Conservation (phyloP, 2,797 vertebrate genomes). For the Tiaroga cobitis region DNA sequence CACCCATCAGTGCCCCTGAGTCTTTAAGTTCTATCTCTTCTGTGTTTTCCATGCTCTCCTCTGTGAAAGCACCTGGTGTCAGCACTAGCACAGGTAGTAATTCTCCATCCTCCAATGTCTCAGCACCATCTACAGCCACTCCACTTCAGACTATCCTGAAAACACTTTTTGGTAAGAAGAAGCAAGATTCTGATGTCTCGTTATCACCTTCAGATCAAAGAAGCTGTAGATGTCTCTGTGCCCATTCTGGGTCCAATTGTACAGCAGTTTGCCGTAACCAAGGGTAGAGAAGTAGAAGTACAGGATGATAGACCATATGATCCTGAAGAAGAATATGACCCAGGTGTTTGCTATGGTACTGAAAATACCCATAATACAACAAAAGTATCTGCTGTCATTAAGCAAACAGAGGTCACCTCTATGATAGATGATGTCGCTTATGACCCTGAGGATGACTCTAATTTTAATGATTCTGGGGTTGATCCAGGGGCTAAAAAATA, state of each 20-base stretch:
- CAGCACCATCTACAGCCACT: conserved; percentile 66
- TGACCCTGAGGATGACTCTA: conserved; percentile 96
- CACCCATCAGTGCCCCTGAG: conserved; percentile 75
- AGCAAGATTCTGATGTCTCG: conserved; percentile 83
- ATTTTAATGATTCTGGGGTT: conserved; percentile 91
- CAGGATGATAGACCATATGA: conserved; percentile 97
- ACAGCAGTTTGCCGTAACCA: conserved; percentile 88
- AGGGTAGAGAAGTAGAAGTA: conserved; percentile 82
- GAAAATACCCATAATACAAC: conserved; percentile 70
- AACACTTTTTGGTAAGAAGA: conserved; percentile 93
- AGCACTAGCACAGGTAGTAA: conserved; percentile 68
- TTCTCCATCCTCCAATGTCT: conserved; percentile 64
- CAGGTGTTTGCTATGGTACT: conserved; percentile 79
- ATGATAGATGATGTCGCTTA: conserved; percentile 92
- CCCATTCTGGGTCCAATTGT: conserved; percentile 90
- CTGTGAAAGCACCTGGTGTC: conserved; percentile 77
- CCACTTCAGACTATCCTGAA: conserved; percentile 95
- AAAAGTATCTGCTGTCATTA: conserved; percentile 68
- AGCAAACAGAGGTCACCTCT: conserved; percentile 62
- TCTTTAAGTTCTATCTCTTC: conserved; percentile 74
- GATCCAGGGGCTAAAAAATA: conserved; percentile 74
- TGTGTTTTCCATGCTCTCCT: conserved; percentile 79
- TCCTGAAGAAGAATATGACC: conserved; percentile 95
- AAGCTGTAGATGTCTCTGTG: conserved; percentile 69
- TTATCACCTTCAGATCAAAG: conserved; percentile 79